phyloP scores from a whole-genome alignment of 1,140 invertebrate species.

The Andricus grossulariae region DNA sequence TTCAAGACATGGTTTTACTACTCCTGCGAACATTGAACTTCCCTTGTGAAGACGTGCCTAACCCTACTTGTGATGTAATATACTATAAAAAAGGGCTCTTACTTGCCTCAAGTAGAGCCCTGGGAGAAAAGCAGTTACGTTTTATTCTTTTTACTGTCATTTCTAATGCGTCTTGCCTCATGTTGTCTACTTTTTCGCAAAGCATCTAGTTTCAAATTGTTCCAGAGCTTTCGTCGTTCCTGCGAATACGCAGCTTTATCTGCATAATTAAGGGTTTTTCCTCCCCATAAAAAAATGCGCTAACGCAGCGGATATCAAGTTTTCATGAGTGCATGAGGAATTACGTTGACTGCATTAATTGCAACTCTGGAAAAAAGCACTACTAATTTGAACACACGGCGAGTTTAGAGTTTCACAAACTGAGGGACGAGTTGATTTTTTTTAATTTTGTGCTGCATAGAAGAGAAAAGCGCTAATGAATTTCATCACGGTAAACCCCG shows the following conservation, averaged over 20 bases:
- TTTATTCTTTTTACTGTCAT: no score
- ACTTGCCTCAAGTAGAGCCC: no score
- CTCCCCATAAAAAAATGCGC: background rate
- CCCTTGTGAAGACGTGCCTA: no score
- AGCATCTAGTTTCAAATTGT: no score
- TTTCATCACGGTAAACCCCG: background rate
- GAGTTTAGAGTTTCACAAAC: conserved; percentile 17
- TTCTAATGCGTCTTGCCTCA: no score
- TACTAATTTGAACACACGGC: conserved; percentile 18
- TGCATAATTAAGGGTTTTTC: conserved; percentile 9
- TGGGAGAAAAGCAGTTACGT: no score
- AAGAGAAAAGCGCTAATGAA: background rate
- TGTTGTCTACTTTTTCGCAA: no score
- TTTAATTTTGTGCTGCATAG: background rate
- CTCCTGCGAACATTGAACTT: no score
- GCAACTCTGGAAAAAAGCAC: conserved; percentile 8
- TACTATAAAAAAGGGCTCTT: no score
- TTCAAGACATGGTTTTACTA: no score
- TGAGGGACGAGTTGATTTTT: background rate
- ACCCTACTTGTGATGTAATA: no score
- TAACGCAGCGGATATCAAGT: conserved; percentile 9
- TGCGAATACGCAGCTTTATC: background rate
- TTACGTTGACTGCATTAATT: conserved; percentile 20
- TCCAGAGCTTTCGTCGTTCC: no score
- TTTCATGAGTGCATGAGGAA: background rate